Evolutionary conservation across 2,113 vertebrate genomes (phyloP).

Genomic region (Carassius gibelio): DNA sequence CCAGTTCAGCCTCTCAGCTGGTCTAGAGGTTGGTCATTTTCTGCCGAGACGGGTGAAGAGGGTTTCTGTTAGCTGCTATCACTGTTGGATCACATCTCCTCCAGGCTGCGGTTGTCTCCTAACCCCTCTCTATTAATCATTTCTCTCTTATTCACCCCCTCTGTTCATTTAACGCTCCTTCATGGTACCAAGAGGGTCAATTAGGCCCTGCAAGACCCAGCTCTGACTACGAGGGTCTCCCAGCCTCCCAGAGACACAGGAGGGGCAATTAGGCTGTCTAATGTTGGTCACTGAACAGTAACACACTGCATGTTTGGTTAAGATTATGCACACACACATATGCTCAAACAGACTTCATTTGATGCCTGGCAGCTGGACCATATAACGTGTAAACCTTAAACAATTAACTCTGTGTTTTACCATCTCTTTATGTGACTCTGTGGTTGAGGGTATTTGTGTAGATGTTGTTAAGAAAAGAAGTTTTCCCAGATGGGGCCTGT

Average conservation of each 20-base stretch:
- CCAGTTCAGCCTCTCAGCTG: neutral
- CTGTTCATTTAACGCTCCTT: constrained; percentile 88
- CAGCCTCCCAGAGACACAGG: constrained; percentile 66
- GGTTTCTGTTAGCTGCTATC: constrained; percentile 29
- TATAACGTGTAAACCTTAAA: constrained; percentile 30
- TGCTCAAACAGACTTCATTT: constrained; percentile 50
- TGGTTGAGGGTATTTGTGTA: constrained; percentile 21
- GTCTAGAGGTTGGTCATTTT: constrained; percentile 15
- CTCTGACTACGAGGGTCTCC: constrained; percentile 61
- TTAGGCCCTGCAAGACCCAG: constrained; percentile 87
- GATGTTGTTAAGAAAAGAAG: constrained; percentile 9
- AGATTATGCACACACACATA: constrained; percentile 33
- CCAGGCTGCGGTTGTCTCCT: constrained; percentile 76
- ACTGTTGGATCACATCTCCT: constrained; percentile 45
- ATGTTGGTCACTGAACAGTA: constrained; percentile 50
- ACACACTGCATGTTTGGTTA: constrained; percentile 34
- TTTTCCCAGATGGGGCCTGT: constrained; percentile 2
- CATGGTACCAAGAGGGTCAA: constrained; percentile 91
- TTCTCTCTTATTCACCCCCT: constrained; percentile 85
- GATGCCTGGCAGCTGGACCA: constrained; percentile 80
- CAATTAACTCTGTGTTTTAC: constrained; percentile 21
- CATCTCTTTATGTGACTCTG: constrained; percentile 9
- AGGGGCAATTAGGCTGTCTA: constrained; percentile 65
- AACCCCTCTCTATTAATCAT: constrained; percentile 89
- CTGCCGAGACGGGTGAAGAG: neutral